These are phyloP conservation scores for Abrostola tripartita DNA, from an alignment of 2,888 invertebrate species.

Conservation along the genomic window DNA sequence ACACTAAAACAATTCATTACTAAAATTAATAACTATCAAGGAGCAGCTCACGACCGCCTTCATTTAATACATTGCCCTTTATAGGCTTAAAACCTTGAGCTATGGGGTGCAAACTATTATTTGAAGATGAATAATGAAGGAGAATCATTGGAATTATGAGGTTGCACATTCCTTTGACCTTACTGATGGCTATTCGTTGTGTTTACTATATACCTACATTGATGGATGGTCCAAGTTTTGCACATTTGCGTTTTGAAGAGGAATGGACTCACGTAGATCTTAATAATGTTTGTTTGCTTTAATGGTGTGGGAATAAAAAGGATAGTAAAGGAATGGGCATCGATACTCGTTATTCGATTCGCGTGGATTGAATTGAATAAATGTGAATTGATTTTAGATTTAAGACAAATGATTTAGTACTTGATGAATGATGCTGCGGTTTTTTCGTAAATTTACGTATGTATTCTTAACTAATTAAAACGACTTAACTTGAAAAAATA, in stretches of 20 bases:
- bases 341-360: constrained; percentile 23
- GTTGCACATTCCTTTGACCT: constrained; percentile 83
- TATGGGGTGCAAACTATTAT: constrained; percentile 87
- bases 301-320: constrained; percentile 23
- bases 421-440: no score
- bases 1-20: constrained; percentile 44
- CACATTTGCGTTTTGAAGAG: constrained; percentile 45
- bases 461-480: no score
- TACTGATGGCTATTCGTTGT: constrained; percentile 62
- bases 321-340: constrained; percentile 8
- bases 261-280: constrained; percentile 43
- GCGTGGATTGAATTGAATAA: not conserved
- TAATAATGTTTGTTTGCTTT: constrained; percentile 45
- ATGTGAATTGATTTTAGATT: not conserved
- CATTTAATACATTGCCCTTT: constrained; percentile 59
- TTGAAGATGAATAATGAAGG: constrained; percentile 85
- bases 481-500: no score
- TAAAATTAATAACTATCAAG: constrained; percentile 46
- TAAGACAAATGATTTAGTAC: no score
- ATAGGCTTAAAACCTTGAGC: constrained; percentile 74
- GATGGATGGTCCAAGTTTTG: constrained; percentile 56
- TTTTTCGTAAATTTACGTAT: no score
- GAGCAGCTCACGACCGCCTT: constrained; percentile 40
- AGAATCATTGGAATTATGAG: constrained; percentile 83
- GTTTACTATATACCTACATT: constrained; percentile 51